phyloP scores from a whole-genome alignment of 2,797 vertebrate species.

The Bradypodion pumilum region DNA sequence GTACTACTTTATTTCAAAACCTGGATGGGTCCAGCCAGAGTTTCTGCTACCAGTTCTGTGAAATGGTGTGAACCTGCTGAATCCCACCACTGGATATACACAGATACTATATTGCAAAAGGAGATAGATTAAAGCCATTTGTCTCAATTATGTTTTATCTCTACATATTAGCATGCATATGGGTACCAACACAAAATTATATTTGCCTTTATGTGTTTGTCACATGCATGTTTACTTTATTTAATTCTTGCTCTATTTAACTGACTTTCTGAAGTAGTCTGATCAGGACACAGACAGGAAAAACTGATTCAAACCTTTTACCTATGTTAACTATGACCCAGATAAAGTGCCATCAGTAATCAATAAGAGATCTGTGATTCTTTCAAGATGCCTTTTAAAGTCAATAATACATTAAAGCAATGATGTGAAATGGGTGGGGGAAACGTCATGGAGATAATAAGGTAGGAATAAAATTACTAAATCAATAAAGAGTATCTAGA shows the following conservation, averaged over 20 bases:
- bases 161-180: background rate
- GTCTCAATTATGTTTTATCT: background rate
- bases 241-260: background rate
- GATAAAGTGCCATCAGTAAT: constrained; percentile 1
- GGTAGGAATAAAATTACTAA: constrained; percentile 12
- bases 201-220: constrained; percentile 13
- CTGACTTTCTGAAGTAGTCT: background rate
- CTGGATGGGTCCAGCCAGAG: too few relatives aligned
- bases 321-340: constrained; percentile 4
- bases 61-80: too few relatives aligned
- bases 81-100: too few relatives aligned
- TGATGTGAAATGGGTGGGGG: constrained; percentile 12
- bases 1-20: too few relatives aligned
- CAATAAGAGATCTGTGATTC: background rate
- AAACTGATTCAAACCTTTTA: constrained; percentile 2
- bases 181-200: background rate
- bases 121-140: background rate
- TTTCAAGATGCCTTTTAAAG: constrained; percentile 18
- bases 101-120: background rate
- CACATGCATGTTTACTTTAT: constrained; percentile 6
- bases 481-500: constrained; percentile 10
- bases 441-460: constrained; percentile 28
- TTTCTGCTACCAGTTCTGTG: too few relatives aligned
- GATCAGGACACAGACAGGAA: background rate
- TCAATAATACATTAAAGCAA: background rate